Evolutionary conservation across 2,797 vertebrate genomes (phyloP).

Genomic region (Spheniscus humboldti): DNA sequence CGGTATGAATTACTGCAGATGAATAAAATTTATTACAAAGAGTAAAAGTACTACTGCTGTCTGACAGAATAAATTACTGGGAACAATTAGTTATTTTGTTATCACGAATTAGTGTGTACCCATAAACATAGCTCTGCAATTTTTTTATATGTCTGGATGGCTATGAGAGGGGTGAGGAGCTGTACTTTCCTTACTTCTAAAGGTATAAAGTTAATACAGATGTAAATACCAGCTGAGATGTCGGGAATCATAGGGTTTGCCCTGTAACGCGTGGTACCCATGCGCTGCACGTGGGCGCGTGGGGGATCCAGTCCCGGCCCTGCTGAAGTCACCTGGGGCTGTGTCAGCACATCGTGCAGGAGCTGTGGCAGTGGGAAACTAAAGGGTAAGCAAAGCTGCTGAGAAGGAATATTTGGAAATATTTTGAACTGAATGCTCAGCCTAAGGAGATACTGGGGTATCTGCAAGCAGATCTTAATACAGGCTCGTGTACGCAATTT

Average conservation of each 20-base stretch:
- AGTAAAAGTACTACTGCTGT: not conserved
- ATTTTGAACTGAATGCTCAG: not conserved
- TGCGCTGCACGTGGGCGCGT: rapidly evolving
- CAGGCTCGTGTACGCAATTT: rapidly evolving
- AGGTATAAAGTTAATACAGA: not conserved
- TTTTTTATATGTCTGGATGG: not conserved
- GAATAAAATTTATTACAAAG: constrained; percentile 1
- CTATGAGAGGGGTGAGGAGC: not conserved
- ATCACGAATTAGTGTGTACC: not conserved
- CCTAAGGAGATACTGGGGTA: not conserved
- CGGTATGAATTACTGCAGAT: not conserved
- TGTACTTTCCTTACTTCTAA: not conserved
- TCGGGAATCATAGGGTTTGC: not conserved
- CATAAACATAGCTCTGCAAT: not conserved
- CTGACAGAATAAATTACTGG: not conserved
- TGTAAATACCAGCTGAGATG: not conserved
- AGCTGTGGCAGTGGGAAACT: not conserved
- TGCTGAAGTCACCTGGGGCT: not conserved
- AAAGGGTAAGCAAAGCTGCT: not conserved
- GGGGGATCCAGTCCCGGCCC: not conserved
- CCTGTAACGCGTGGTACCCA: rapidly evolving
- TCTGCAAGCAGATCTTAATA: not conserved
- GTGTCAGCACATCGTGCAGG: rapidly evolving
- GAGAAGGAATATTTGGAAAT: not conserved
- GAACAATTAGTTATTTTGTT: not conserved